Evolutionary conservation across 2,888 invertebrate species (phyloP).

Genomic region (Sarcophaga caerulescens): DNA sequence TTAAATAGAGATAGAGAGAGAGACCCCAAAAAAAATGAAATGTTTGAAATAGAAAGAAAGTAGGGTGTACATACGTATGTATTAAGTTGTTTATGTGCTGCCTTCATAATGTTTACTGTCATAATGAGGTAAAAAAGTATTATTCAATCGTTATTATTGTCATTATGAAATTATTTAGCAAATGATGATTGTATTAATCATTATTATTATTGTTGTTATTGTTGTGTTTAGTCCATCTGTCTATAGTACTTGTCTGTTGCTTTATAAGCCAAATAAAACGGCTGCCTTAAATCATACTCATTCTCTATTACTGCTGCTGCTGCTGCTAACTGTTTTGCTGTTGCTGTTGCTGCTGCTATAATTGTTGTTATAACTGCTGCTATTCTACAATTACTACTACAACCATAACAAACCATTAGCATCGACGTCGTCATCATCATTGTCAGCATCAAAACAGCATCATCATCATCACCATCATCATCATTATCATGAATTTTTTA

Average conservation of each 20-base stretch:
- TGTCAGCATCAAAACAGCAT: constrained; percentile 11
- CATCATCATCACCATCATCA: constrained; percentile 38
- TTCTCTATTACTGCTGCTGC: neutral
- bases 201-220: neutral
- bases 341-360: constrained; percentile 20
- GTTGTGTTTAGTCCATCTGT: neutral
- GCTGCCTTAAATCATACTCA: neutral
- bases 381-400: constrained; percentile 5
- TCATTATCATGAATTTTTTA: constrained; percentile 6
- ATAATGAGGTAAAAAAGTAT: neutral
- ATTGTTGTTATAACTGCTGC: constrained; percentile 10
- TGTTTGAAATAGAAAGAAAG: neutral
- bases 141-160: neutral
- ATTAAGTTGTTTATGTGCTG: too few species aligned
- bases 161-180: neutral
- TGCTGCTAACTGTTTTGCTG: constrained; percentile 28
- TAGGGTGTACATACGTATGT: too few species aligned
- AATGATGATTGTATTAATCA: too few species aligned
- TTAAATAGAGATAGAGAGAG: neutral
- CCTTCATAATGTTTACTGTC: constrained; percentile 33
- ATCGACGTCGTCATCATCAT: constrained; percentile 29
- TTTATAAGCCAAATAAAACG: neutral
- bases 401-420: neutral
- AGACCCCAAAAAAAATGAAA: too few species aligned
- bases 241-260: neutral